Percentiles rank a stretch among this genome's conserved stretches.
Conservation (phyloP, 1,140 invertebrate species). For the Drosophila lacertosa region DNA sequence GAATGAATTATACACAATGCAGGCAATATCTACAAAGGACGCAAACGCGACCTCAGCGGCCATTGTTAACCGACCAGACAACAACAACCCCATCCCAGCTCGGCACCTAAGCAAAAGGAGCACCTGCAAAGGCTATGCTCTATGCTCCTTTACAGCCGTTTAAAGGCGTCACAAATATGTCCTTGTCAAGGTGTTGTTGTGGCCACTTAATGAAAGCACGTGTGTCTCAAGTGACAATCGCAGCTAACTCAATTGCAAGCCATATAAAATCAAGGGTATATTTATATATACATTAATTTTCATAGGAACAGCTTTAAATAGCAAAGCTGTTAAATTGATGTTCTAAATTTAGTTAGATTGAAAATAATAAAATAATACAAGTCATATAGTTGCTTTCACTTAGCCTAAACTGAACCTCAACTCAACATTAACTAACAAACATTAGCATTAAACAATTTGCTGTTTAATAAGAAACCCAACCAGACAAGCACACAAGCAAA, state of each 20-base stretch:
- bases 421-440: too few species aligned
- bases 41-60: constrained; percentile 43
- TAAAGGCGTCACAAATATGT: constrained; percentile 12
- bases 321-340: too few species aligned
- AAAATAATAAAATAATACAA: too few species aligned
- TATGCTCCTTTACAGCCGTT: not conserved
- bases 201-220: not conserved
- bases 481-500: not conserved
- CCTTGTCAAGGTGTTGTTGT: not conserved
- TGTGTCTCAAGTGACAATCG: constrained; percentile 11
- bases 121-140: not conserved
- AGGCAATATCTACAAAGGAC: constrained; percentile 10
- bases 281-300: too few species aligned
- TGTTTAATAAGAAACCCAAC: not conserved
- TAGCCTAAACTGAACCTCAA: too few species aligned
- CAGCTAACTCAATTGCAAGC: not conserved
- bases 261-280: too few species aligned
- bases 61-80: constrained; percentile 37
- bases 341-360: too few species aligned
- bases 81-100: too few species aligned
- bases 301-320: too few species aligned
- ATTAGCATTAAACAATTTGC: not conserved
- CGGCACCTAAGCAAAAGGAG: constrained; percentile 11
- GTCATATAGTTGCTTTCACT: too few species aligned
- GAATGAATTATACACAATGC: constrained; percentile 43